These are phyloP conservation scores for Caenorhabditis elegans DNA, from an alignment of 1,140 invertebrate genomes.

Conservation along the genomic window DNA sequence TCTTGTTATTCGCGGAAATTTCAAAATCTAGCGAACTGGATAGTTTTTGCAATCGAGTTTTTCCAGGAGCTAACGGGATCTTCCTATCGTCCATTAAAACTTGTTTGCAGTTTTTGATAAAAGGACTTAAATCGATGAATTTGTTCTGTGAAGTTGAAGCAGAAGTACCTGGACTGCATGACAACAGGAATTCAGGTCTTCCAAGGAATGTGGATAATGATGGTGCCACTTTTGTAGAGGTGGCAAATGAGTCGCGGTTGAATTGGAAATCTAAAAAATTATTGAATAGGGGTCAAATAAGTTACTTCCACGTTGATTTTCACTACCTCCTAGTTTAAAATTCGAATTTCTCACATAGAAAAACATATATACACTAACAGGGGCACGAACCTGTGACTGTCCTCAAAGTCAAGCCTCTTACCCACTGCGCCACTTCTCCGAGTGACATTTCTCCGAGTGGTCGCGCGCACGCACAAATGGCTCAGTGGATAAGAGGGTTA, in stretches of 20 bases:
- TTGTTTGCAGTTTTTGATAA: neutral
- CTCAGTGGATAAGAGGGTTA: too few species aligned
- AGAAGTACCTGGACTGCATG: neutral
- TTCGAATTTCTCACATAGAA: too few species aligned
- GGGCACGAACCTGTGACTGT: too few species aligned
- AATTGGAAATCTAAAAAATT: neutral
- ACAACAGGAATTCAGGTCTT: neutral
- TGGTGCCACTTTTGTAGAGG: neutral
- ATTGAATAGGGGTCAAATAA: too few species aligned
- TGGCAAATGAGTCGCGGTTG: neutral
- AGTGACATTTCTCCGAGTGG: too few species aligned
- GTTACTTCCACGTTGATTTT: too few species aligned
- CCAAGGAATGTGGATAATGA: neutral
- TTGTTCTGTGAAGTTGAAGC: neutral
- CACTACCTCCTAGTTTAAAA: too few species aligned
- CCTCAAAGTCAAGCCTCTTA: too few species aligned
- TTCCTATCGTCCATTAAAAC: neutral
- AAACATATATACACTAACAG: too few species aligned
- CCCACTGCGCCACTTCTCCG: too few species aligned
- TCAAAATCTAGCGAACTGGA: neutral
- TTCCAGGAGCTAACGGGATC: neutral
- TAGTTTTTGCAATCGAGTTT: neutral
- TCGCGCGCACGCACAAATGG: too few species aligned
- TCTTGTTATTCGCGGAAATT: neutral
- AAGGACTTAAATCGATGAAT: neutral